Evolutionary conservation across 2,888 invertebrate species (phyloP).

Genomic region (Leucoma salicis): DNA sequence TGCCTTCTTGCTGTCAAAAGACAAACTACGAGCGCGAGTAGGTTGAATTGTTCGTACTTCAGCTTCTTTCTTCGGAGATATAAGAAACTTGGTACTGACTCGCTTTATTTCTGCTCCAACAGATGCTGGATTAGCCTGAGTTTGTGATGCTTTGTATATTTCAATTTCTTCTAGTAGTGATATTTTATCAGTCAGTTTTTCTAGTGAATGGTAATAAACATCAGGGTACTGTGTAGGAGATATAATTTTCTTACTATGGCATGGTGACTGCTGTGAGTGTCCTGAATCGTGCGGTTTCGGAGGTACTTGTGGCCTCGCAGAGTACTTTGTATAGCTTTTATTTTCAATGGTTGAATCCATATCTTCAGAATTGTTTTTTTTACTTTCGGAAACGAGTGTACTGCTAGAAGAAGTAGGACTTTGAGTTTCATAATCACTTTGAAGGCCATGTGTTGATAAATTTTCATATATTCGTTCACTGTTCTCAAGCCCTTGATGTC

Average conservation of each 20-base stretch:
- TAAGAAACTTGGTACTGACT: constrained; percentile 70
- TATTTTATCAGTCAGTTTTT: constrained; percentile 59
- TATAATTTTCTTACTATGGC: constrained; percentile 18
- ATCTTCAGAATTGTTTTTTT: constrained; percentile 36
- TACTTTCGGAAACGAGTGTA: constrained; percentile 65
- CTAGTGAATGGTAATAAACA: constrained; percentile 72
- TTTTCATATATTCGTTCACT: constrained; percentile 71
- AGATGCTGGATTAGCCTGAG: constrained; percentile 54
- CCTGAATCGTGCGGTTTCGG: constrained; percentile 51
- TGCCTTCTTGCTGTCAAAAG: constrained; percentile 51
- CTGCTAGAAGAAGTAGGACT: constrained; percentile 52
- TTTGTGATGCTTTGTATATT: constrained; percentile 60
- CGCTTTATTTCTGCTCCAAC: constrained; percentile 76
- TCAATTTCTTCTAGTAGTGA: constrained; percentile 56
- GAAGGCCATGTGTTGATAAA: constrained; percentile 42
- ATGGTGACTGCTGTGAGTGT: constrained; percentile 29
- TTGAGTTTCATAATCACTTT: constrained; percentile 40
- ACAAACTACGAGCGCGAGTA: constrained; percentile 67
- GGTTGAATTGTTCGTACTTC: constrained; percentile 72
- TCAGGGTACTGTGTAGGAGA: constrained; percentile 50
- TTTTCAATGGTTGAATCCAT: constrained; percentile 30
- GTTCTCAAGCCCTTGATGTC: constrained; percentile 35
- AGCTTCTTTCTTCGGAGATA: constrained; percentile 76
- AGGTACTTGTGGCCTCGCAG: constrained; percentile 58
- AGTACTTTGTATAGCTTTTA: constrained; percentile 31